Percentiles rank a stretch among this genome's conserved stretches.
phyloP scores from a whole-genome alignment of 2,113 vertebrate species.

The Vicugna pacos region DNA sequence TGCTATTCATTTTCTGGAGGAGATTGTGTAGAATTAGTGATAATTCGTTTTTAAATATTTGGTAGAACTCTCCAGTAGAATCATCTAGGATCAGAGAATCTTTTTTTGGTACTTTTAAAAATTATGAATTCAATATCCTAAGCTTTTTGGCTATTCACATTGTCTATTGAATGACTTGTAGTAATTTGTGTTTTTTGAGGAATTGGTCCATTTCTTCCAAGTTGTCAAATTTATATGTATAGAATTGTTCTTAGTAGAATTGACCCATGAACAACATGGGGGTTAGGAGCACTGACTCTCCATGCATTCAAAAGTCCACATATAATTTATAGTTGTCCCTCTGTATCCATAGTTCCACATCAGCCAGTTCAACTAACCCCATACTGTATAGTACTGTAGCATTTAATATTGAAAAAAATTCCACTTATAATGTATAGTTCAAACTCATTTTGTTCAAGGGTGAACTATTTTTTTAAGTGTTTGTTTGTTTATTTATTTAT shows the following conservation, averaged over 20 bases:
- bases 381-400: not conserved
- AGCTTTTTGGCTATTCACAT: not conserved
- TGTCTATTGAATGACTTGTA: not conserved
- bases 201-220: slow-evolving; percentile 14
- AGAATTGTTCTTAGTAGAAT: not conserved
- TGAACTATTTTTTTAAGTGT: not conserved
- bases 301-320: not conserved
- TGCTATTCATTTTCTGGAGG: not conserved
- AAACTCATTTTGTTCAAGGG: too few species aligned
- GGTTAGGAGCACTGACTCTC: not conserved
- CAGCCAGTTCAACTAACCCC: not conserved
- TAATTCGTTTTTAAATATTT: not conserved
- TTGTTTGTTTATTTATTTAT: not conserved
- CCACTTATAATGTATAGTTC: too few species aligned
- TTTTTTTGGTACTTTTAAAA: not conserved
- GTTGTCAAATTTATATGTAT: not conserved
- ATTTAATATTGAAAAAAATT: too few species aligned
- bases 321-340: not conserved
- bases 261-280: not conserved
- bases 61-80: not conserved
- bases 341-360: not conserved
- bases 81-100: not conserved
- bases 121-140: not conserved
- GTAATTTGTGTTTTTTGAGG: not conserved
- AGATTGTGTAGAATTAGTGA: not conserved